A percentile compares a stretch with the other conserved stretches of the same genome.
Evolutionary conservation across 2,888 invertebrate genomes (phyloP).

Genomic region (Polylopha cassiicola): DNA sequence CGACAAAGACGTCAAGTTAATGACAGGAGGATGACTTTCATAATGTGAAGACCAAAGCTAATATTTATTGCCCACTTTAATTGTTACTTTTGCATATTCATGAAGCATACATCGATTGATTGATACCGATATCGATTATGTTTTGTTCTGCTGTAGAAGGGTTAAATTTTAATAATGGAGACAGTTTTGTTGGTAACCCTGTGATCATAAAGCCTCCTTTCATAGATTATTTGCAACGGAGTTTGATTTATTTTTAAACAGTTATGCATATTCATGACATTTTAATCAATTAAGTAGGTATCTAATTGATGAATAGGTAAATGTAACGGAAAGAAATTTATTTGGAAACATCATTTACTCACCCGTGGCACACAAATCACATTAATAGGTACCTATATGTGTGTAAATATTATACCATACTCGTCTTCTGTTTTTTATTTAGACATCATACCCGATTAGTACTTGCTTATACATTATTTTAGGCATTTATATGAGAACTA

Average conservation of each 20-base stretch:
- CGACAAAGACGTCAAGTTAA: conserved; percentile 31
- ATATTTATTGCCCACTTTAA: conserved; percentile 56
- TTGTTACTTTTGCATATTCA: conserved; percentile 74
- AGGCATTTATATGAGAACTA: too few relatives aligned
- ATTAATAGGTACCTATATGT: not conserved
- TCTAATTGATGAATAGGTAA: conserved; percentile 22
- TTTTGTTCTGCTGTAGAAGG: not conserved
- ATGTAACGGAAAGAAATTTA: conserved; percentile 15
- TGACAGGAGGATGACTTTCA: conserved; percentile 47
- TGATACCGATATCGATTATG: conserved; percentile 31
- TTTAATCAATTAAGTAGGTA: conserved; percentile 43
- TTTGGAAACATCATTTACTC: conserved; percentile 6
- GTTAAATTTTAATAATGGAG: not conserved
- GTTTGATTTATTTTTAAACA: conserved; percentile 13
- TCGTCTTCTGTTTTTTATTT: too few relatives aligned
- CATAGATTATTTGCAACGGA: conserved; percentile 2
- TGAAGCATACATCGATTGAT: conserved; percentile 34
- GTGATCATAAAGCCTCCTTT: too few relatives aligned
- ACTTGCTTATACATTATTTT: too few relatives aligned
- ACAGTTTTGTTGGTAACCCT: too few relatives aligned
- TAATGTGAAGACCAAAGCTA: conserved; percentile 47
- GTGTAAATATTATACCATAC: too few relatives aligned
- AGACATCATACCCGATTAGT: too few relatives aligned
- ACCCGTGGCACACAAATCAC: too few relatives aligned
- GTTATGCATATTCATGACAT: conserved; percentile 64